These are phyloP conservation scores for Oryctolagus cuniculus DNA, from an alignment of 2,113 vertebrate genomes.

Conservation along the genomic window DNA sequence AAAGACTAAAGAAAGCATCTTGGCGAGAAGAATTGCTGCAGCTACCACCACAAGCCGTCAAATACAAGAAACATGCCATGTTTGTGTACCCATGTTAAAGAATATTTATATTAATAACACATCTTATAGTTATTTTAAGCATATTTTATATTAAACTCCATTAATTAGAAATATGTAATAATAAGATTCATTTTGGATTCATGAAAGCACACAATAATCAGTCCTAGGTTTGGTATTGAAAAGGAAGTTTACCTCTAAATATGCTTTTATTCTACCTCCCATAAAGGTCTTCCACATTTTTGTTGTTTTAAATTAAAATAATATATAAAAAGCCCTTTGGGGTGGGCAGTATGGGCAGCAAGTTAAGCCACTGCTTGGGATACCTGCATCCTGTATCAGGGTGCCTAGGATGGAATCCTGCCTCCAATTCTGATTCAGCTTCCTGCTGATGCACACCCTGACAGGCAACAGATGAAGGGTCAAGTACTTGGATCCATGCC, in stretches of 20 bases:
- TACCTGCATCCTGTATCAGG: too few species aligned
- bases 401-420: too few species aligned
- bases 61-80: conserved; percentile 19
- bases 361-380: too few species aligned
- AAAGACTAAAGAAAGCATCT: conserved; percentile 32
- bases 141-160: conserved; percentile 35
- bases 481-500: too few species aligned
- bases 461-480: too few species aligned
- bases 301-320: not conserved
- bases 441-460: too few species aligned
- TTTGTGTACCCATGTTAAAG: not conserved
- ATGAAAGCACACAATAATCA: not conserved
- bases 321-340: not conserved
- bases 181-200: not conserved
- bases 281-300: not conserved
- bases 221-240: not conserved
- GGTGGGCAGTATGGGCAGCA: too few species aligned
- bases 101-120: not conserved
- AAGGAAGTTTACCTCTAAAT: conserved; percentile 25
- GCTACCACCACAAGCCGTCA: not conserved
- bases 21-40: conserved; percentile 1
- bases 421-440: too few species aligned
- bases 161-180: conserved; percentile 43
- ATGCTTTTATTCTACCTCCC: not conserved
- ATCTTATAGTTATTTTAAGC: conserved; percentile 10